Percentiles rank a stretch among this genome's conserved stretches.
phyloP scores from a whole-genome alignment of 2,888 invertebrate species.

The Drosophila gaucha region DNA sequence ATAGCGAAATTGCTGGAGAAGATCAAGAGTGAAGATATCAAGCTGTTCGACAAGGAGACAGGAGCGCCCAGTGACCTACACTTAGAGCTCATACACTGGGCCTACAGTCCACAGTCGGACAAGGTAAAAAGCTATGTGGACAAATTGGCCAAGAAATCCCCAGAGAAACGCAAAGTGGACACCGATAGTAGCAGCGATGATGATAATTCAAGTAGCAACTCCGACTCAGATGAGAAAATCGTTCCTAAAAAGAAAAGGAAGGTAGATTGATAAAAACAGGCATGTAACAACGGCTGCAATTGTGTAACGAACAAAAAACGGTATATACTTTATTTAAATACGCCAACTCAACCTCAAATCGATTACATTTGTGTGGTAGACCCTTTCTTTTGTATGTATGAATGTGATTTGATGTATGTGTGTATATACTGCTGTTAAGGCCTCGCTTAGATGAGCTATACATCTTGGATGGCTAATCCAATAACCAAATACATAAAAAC shows the following conservation, averaged over 20 bases:
- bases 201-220: constrained; percentile 32
- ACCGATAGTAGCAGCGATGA: constrained; percentile 51
- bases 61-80: constrained; percentile 90
- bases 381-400: constrained; percentile 47
- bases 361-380: constrained; percentile 58
- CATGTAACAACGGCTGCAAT: constrained; percentile 13
- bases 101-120: constrained; percentile 90
- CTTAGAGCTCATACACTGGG: constrained; percentile 90
- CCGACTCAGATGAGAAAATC: constrained; percentile 48
- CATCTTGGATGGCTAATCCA: constrained; percentile 51
- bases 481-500: constrained; percentile 41
- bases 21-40: constrained; percentile 87
- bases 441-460: constrained; percentile 55
- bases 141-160: constrained; percentile 70
- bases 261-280: constrained; percentile 34
- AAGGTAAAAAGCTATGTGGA: constrained; percentile 88
- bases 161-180: constrained; percentile 63
- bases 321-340: constrained; percentile 69
- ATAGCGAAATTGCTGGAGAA: constrained; percentile 87
- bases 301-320: constrained; percentile 74
- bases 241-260: constrained; percentile 67
- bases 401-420: constrained; percentile 42
- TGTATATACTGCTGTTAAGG: constrained; percentile 48
- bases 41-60: constrained; percentile 87
- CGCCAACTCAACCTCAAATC: constrained; percentile 66